phyloP scores from a whole-genome alignment of 2,888 invertebrate genomes.

The Horisme vitalbata region DNA sequence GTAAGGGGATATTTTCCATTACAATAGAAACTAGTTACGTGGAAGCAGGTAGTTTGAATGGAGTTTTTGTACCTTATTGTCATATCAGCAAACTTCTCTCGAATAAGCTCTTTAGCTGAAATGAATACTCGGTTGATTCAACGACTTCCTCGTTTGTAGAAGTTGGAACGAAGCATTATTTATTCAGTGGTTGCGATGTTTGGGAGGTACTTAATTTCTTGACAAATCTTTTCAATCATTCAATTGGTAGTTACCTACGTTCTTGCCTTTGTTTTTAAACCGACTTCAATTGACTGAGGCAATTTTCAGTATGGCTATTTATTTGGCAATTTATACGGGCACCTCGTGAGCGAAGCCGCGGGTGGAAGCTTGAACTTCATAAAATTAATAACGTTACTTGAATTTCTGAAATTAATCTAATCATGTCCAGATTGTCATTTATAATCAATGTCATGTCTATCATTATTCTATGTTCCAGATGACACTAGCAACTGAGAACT shows the following conservation, averaged over 20 bases:
- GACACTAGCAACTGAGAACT: conserved; percentile 73
- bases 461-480: conserved; percentile 53
- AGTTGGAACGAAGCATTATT: conserved; percentile 1
- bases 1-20: conserved; percentile 35
- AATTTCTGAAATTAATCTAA: no score
- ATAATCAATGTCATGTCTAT: no score
- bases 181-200: neutral
- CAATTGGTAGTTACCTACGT: no score
- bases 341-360: no score
- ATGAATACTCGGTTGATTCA: conserved; percentile 3
- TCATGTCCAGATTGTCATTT: no score
- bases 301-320: no score
- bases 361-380: no score
- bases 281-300: no score
- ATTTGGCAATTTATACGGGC: no score
- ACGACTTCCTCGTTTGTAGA: neutral
- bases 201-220: neutral
- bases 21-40: conserved; percentile 43
- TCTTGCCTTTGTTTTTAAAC: no score
- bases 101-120: conserved; percentile 1
- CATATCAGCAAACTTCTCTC: conserved; percentile 8
- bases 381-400: no score
- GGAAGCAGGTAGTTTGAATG: conserved; percentile 22
- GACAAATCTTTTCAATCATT: no score
- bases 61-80: conserved; percentile 18